Conservation (phyloP, 2,888 invertebrate genomes). For the Spatulosminthurus flaviceps region DNA sequence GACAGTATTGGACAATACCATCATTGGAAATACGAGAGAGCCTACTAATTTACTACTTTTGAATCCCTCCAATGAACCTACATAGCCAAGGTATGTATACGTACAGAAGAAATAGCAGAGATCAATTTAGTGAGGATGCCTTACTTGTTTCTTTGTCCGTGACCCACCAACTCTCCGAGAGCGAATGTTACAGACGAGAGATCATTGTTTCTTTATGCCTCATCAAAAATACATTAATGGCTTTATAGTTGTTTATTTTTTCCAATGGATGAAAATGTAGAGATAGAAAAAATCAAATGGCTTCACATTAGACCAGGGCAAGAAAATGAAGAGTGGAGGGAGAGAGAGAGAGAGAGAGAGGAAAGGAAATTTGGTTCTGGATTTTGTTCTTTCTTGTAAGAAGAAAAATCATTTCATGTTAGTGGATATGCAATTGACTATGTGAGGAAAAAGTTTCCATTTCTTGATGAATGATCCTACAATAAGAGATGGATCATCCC, state of each 20-base stretch:
- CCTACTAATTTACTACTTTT: neutral
- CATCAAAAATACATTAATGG: slow-evolving; percentile 64
- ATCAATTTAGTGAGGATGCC: slow-evolving; percentile 43
- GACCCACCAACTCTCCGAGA: slow-evolving; percentile 48
- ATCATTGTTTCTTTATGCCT: slow-evolving; percentile 63
- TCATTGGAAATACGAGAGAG: neutral
- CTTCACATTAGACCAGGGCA: slow-evolving; percentile 29
- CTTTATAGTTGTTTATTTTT: slow-evolving; percentile 52
- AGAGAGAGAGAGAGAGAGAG: slow-evolving; percentile 18
- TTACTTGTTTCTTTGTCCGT: slow-evolving; percentile 55
- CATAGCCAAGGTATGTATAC: neutral
- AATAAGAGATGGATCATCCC: slow-evolving; percentile 23
- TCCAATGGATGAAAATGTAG: slow-evolving; percentile 38
- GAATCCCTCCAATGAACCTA: neutral
- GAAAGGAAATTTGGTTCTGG: slow-evolving; percentile 17
- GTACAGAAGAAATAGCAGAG: slow-evolving; percentile 26
- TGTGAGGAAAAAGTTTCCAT: slow-evolving; percentile 56
- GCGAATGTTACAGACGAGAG: slow-evolving; percentile 49
- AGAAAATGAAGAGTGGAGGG: neutral
- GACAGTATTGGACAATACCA: neutral
- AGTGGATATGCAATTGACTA: slow-evolving; percentile 36
- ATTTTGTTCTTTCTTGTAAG: slow-evolving; percentile 34
- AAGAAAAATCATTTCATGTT: slow-evolving; percentile 49
- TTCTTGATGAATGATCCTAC: slow-evolving; percentile 58
- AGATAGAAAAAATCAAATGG: slow-evolving; percentile 37